phyloP scores from a whole-genome alignment of 2,888 invertebrate species.

The Ephialtes manifestator region DNA sequence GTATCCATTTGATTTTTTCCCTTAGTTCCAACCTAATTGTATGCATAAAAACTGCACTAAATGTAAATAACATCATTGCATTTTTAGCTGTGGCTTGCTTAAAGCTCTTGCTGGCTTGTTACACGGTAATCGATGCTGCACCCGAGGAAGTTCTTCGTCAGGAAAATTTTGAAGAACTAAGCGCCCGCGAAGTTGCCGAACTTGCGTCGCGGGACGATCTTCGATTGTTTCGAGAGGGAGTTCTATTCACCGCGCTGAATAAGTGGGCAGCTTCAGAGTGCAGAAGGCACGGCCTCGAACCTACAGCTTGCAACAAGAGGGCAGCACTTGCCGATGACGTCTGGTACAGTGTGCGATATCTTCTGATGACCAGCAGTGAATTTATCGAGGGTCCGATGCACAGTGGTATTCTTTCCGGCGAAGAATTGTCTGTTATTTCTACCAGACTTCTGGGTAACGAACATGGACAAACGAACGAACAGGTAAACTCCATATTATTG shows the following conservation, averaged over 20 bases:
- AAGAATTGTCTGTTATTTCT: conserved; percentile 85
- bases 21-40: not conserved
- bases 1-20: not conserved
- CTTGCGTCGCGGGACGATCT: conserved; percentile 91
- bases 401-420: conserved; percentile 87
- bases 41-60: no score
- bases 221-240: conserved; percentile 88
- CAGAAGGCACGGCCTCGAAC: conserved; percentile 86
- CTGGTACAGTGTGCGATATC: conserved; percentile 89
- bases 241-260: conserved; percentile 89
- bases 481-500: conserved; percentile 38
- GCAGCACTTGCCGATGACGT: conserved; percentile 86
- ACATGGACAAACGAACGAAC: conserved; percentile 58
- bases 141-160: conserved; percentile 87
- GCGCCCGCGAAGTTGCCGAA: conserved; percentile 89
- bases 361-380: conserved; percentile 89
- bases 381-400: conserved; percentile 88
- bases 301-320: conserved; percentile 87
- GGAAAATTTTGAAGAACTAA: conserved; percentile 89
- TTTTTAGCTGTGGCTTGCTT: conserved; percentile 86
- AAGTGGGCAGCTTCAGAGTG: conserved; percentile 89
- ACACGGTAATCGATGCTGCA: conserved; percentile 88
- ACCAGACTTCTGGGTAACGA: conserved; percentile 79
- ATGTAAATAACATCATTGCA: not conserved
- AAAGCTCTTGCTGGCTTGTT: conserved; percentile 90